Base-by-base conservation (phyloP, 2,888 invertebrate species). In the Cryptocheilus praepositus region DNA sequence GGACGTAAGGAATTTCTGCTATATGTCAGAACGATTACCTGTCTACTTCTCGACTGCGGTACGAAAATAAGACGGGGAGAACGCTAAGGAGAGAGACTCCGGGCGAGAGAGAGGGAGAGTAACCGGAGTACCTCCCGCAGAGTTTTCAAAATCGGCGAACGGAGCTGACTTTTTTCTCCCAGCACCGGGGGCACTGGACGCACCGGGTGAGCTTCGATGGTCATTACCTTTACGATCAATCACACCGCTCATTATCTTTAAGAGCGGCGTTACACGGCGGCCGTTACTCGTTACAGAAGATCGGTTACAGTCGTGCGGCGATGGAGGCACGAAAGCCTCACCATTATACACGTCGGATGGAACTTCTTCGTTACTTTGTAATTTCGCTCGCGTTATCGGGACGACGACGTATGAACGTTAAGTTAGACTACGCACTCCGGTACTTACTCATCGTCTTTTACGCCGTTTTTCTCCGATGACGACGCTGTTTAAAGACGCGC, bases 141-240 rank as follows among this genome's bases (percentile, higher is more conserved):
- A 73, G 77, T 77, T 77, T 77, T 71, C 70, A 74, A 77, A 78
- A 77, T 78, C 71, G 69, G 49, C 54, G 43, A 25, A 49, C 49
- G n/a, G 8, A 45, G 49, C 21, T 64, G 46, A 43, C 51, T 64
- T 67, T 62, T 64, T 70, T 67, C 60, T 57, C 4, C 36, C 51
- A 16, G 61, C 61, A 16, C 45, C 11, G 55, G 18, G 18, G 49
- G 49, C 49, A 18, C 16, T 21, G 21, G n/a, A 19, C 55, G 22
- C 54, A 49, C 53, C 43, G 58, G 67, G 61, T 70, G 75, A 73
- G 72, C 73, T 75, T 77, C 83, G 81, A 83, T 83, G 83, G 84
- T 85, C 84, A 85, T 86, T 86, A 86, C 82, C 81, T 86, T 86
- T 86, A 86, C 85, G 86, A 86, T 85, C 85, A 81, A 86, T 86